Evolutionary conservation across 2,797 vertebrate genomes (phyloP).

Genomic region (Chaenodraco wilsoni): DNA sequence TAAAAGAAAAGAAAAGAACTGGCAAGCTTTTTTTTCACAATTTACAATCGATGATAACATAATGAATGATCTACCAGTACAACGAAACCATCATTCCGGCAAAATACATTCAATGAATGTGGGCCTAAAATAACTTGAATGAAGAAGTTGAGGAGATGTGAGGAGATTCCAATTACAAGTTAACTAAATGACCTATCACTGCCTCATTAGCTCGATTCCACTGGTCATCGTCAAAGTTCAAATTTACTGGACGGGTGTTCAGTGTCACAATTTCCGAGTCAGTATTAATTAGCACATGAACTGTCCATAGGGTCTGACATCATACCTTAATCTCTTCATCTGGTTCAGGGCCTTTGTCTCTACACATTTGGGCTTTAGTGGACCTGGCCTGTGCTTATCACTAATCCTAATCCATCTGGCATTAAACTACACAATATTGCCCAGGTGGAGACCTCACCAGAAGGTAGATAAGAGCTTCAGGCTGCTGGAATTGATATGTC

Average conservation of each 20-base stretch:
- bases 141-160: neutral
- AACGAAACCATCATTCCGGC: neutral
- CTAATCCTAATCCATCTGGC: conserved; percentile 81
- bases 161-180: neutral
- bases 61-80: neutral
- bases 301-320: conserved; percentile 61
- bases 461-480: conserved; percentile 54
- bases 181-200: neutral
- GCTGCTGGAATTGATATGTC: conserved; percentile 48
- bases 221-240: conserved; percentile 13
- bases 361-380: conserved; percentile 47
- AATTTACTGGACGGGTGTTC: neutral
- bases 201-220: neutral
- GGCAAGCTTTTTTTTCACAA: neutral
- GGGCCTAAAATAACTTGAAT: neutral
- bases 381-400: conserved; percentile 54
- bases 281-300: conserved; percentile 41
- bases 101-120: neutral
- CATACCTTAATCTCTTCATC: conserved; percentile 75
- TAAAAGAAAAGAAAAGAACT: neutral
- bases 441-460: conserved; percentile 69
- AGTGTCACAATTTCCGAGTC: conserved; percentile 26
- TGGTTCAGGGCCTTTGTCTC: conserved; percentile 57
- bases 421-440: conserved; percentile 69
- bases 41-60: neutral